Base-by-base conservation (phyloP, 2,797 vertebrate genomes). In the Poeciliopsis gracilis region DNA sequence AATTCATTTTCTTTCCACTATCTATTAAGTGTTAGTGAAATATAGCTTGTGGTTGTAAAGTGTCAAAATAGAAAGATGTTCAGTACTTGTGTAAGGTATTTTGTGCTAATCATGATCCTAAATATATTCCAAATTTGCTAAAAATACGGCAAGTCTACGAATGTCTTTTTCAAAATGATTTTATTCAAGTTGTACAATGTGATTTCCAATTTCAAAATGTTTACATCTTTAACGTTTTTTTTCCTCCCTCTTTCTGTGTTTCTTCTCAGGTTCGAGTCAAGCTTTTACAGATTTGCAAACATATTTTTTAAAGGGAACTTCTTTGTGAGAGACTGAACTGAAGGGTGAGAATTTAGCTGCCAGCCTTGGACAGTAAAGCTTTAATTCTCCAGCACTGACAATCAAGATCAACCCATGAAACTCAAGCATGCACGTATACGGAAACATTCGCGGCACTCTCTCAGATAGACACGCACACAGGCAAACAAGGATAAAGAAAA, bases 341-440 rank as follows among this genome's bases (percentile, higher is more conserved):
- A 94, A 91, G 91, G 94, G 90, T 93, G 93, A 95, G 92, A 94
- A 95, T 94, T 94, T 92, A 94, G 92, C 93, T 95, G 92, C 93
- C 93, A 93, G 84, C 91, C 92, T 91, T 94, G 93, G 93, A 95
- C 94, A 94, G 85, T 93, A 87, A 88, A 93, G 94, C 93, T 94
- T 95, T 94, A 94, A 95, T 96, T 96, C 95, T 95, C 95, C 95
- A 94, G 96, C 96, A 96, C 90, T 96, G 96, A 97, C 96, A 97
- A 97, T 97, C 96, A 97, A 96, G 91, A 94, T 94, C 89, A 93
- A 93, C 85, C 85, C 86, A 89, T 82, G 41, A 87, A 83, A 86
- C 82, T 80, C 55, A 77, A 91, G 91, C 89, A 91, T 89, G 90
- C 84, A 86, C 85, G 81, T 76, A 86, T 9, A 71, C 12, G 16